These are phyloP conservation scores for Lithobates pipiens DNA, from an alignment of 2,797 vertebrate species.

Conservation along the genomic window DNA sequence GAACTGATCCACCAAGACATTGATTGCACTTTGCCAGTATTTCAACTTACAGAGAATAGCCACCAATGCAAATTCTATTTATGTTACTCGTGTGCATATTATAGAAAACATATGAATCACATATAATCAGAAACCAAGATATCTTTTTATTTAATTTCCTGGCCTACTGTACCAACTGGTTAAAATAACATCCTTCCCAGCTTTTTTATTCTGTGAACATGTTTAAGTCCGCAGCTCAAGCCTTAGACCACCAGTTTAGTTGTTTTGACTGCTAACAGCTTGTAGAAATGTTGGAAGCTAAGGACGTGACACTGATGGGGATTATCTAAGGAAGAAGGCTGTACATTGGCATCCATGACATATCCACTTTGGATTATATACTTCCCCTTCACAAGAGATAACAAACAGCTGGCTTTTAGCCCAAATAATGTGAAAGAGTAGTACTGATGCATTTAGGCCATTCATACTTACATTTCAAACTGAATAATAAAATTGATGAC, in stretches of 20 bases:
- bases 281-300: conserved; percentile 38
- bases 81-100: background rate
- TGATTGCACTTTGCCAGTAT: conserved; percentile 37
- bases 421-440: conserved; percentile 11
- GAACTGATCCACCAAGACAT: conserved; percentile 55
- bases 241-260: background rate
- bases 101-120: background rate
- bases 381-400: conserved; percentile 30
- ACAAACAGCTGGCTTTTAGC: conserved; percentile 42
- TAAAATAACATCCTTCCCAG: background rate
- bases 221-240: background rate
- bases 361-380: conserved; percentile 13
- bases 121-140: background rate
- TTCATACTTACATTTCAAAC: background rate
- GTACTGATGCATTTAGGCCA: background rate
- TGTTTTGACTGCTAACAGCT: conserved; percentile 43
- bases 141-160: conserved; percentile 1
- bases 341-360: conserved; percentile 15
- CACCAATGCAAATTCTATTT: background rate
- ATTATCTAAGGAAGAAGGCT: conserved; percentile 53
- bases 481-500: conserved; percentile 6
- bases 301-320: conserved; percentile 39
- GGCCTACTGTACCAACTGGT: background rate
- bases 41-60: background rate
- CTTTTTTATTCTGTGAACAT: background rate